Conservation (phyloP, 2,888 invertebrate species). For the Odontomyia ornata region DNA sequence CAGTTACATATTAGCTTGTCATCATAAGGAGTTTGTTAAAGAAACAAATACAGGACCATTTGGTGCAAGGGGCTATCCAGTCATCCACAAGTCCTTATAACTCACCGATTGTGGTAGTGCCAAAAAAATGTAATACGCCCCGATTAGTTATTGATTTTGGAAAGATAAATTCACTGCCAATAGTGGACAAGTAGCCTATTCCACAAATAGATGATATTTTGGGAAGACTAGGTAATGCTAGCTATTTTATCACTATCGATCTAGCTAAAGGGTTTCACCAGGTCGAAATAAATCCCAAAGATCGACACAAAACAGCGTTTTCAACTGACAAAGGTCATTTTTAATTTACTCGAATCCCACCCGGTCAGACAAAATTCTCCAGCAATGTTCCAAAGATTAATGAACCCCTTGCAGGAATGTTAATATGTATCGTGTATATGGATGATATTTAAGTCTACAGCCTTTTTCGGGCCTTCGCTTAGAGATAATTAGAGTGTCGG, state of each 20-base stretch:
- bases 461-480: no score
- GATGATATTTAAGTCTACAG: no score
- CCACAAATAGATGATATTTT: neutral
- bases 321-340: no score
- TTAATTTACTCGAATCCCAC: no score
- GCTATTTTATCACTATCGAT: no score
- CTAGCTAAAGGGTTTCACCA: no score
- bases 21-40: neutral
- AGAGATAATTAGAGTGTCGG: no score
- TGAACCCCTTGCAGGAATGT: no score
- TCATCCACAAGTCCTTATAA: neutral
- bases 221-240: constrained; percentile 3
- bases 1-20: neutral
- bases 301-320: constrained; percentile 7
- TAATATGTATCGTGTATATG: no score
- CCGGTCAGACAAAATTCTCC: no score
- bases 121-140: neutral
- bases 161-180: neutral
- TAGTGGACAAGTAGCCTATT: neutral
- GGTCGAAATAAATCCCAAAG: neutral
- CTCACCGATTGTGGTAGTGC: neutral
- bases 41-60: neutral
- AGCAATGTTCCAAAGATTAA: no score
- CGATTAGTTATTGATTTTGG: constrained; percentile 5
- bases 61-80: neutral